Conservation (phyloP, 1,140 invertebrate genomes). For the Zaprionus camerounensis region DNA sequence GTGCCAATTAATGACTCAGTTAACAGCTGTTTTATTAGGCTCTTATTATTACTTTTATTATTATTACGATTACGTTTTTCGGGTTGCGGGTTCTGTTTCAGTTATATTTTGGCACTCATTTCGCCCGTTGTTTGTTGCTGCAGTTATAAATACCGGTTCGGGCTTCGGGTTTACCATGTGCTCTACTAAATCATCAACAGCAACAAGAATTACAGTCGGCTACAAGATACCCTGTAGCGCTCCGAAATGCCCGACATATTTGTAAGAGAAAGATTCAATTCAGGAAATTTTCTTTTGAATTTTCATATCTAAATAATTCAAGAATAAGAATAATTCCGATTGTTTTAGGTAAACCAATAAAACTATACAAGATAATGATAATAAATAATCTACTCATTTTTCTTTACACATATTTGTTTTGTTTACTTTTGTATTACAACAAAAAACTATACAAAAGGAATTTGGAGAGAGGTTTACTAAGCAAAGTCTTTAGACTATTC, state of each 20-base stretch:
- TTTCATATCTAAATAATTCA: no score
- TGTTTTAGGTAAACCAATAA: no score
- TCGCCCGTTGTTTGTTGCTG: constrained; percentile 48
- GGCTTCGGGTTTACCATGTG: constrained; percentile 30
- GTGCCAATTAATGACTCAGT: constrained; percentile 55
- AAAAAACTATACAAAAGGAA: background rate
- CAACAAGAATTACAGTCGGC: background rate
- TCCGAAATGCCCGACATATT: no score
- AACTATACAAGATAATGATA: no score
- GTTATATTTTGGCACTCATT: constrained; percentile 77
- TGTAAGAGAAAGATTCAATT: no score
- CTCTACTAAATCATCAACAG: constrained; percentile 62
- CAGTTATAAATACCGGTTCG: constrained; percentile 79
- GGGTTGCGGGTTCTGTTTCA: constrained; percentile 32
- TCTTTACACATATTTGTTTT: no score
- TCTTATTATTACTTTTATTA: constrained; percentile 12
- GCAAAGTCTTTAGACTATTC: background rate
- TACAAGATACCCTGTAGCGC: background rate
- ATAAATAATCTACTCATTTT: no score
- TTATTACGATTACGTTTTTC: constrained; percentile 23
- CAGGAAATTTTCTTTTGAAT: no score
- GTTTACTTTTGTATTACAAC: background rate
- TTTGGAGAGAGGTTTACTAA: background rate
- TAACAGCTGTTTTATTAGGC: constrained; percentile 58
- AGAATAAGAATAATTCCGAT: no score